Base-by-base conservation (phyloP, 2,797 vertebrate genomes). In the Naso thynnoides region DNA sequence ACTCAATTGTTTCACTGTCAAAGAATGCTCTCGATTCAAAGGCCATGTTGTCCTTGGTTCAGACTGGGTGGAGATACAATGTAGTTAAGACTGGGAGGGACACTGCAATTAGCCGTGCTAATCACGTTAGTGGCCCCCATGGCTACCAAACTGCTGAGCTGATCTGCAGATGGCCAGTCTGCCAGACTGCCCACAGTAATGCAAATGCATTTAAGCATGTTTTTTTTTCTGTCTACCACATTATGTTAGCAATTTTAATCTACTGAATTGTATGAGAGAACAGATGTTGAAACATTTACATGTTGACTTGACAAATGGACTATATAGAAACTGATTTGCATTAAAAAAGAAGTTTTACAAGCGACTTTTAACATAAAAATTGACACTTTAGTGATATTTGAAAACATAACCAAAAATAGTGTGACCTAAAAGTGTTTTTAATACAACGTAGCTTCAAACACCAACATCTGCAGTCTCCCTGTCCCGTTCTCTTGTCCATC, bases 31-130 rank as follows among this genome's bases (percentile, higher is more conserved):
- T 47, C 29, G 36, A 47, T n/a, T 21, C 23, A 70, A 52, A 67
- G 39, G 24, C 18, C n/a, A 26, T 27, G 56, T 63, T 53, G 54
- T 39, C 2, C 0, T 6, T 14, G 42, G 72, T 67, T 58, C 52
- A 76, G 26, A 62, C 70, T 18, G 69, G 71, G 76, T 2, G 68
- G 79, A 76, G 72, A 66, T 38, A 61, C 50, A 38, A 54, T 67
- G 70, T n/a, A 68, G 26, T 73, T 36, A 29, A 55, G 59, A 62
- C 48, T 13, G 56, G 69, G 77, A 68, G 77, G 72, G 71, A 67
- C 70, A n/a, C 0, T n/a, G 57, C 47, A 79, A 74, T 84, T 85
- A 85, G 64, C 59, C 1, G 33, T 23, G 79, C 27, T 82, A 63
- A 86, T 86, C 41, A 50, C 19, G 3, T 82, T 77, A 73, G 50